Conservation (phyloP, 2,888 invertebrate genomes). For the Harmothoe impar region DNA sequence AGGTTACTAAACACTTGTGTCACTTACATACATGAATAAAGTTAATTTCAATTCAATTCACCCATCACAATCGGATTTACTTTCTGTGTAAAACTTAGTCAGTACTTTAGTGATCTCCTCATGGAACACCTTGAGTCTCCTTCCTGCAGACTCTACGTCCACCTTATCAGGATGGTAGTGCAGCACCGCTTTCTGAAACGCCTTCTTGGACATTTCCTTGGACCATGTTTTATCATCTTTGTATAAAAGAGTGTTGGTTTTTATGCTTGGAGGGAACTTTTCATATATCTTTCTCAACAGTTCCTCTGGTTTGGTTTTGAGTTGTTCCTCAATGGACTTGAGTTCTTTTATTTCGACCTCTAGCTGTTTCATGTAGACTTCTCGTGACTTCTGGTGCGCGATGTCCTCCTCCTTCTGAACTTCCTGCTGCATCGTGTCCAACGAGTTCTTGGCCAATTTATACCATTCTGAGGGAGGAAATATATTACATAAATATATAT, state of each 20-base stretch:
- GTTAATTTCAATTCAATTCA: too few relatives aligned
- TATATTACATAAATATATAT: background rate
- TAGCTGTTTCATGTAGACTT: background rate
- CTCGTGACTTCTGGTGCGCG: background rate
- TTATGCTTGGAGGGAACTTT: background rate
- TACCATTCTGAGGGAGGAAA: conserved; percentile 75
- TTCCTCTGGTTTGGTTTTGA: conserved; percentile 20
- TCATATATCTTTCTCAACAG: background rate
- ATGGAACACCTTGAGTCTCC: conserved; percentile 72
- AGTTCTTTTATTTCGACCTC: background rate
- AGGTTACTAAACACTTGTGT: too few relatives aligned
- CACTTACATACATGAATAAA: too few relatives aligned
- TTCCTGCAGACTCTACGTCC: conserved; percentile 69
- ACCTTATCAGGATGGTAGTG: conserved; percentile 76
- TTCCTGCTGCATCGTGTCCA: conserved; percentile 72
- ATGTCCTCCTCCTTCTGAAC: background rate
- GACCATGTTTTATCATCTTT: background rate
- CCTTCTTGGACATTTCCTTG: conserved; percentile 68
- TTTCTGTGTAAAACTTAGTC: conserved; percentile 70
- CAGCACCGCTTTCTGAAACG: conserved; percentile 71
- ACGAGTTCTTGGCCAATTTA: conserved; percentile 68
- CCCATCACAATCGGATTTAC: too few relatives aligned
- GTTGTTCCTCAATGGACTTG: background rate
- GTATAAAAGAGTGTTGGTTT: background rate
- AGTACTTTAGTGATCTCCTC: conserved; percentile 75